Base-by-base conservation (phyloP, 2,113 vertebrate genomes). In the Strigops habroptila region DNA sequence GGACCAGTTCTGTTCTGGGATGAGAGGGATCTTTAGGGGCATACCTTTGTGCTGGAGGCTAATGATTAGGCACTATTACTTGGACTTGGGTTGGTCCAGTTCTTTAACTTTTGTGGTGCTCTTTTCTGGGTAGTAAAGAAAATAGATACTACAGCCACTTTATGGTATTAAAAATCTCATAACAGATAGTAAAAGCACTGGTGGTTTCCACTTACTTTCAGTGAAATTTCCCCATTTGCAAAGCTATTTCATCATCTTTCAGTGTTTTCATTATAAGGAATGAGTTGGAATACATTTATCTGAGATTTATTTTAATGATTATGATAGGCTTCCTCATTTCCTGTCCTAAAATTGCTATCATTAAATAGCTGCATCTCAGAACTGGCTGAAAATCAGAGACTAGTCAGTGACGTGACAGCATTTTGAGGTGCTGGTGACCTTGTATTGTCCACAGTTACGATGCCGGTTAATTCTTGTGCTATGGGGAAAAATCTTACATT, bases 321-420 rank as follows among this genome's bases (percentile, higher is more conserved):
- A 53, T 70, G 63, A 53, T 83, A 88, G 91, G 69, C 67, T 52
- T 94, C 23, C 48, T 87, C 57, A 87, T 92, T 93, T 96, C 39
- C 44, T 95, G 81, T 84, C 63, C 69, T 89, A 88, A 91, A 95
- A 92, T 62, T 73, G 30, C 52, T 76, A 57, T 84, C 91, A 89
- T 92, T 96, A 87, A 82, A 81, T 73, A 84, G 27, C 81, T 87
- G 30, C 35, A 60, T 78, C 77, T 95, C 35, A 76, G 74, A 91
- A 64, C 48, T 71, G 62, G 14, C 80, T 95, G 86, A 79, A 87
- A 83, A 92, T 82, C 81, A 89, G 83, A 67, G 59, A 46, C n/a
- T 31, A 25, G 43, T 44, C 80, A 70, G 43, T 0, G 1, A 4
- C 48, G 77, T 67, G 80, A 49, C 46, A 74, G 41, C 16, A 5